Percentiles rank a stretch among this genome's conserved stretches.
Conservation (phyloP, 2,113 vertebrate genomes). For the Oreocharis arfaki region DNA sequence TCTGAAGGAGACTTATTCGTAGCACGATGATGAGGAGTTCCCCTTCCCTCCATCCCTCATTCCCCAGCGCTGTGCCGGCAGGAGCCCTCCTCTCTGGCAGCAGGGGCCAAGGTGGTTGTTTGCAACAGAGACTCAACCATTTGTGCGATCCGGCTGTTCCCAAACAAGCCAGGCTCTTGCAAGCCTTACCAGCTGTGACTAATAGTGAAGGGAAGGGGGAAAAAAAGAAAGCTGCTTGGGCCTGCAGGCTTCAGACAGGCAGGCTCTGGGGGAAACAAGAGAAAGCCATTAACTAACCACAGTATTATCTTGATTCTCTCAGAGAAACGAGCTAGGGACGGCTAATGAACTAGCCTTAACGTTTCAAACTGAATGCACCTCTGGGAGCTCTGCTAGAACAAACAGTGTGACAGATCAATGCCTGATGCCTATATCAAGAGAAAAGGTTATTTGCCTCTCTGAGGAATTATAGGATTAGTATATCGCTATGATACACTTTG, state of each 20-base stretch:
- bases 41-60: neutral
- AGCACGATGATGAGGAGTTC: neutral
- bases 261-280: conserved; percentile 94
- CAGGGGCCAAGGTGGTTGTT: conserved; percentile 12
- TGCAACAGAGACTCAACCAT: conserved; percentile 18
- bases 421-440: conserved; percentile 89
- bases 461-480: conserved; percentile 81
- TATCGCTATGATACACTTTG: conserved; percentile 71
- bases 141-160: conserved; percentile 62
- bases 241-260: conserved; percentile 88
- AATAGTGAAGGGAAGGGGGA: conserved; percentile 71
- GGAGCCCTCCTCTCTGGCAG: neutral
- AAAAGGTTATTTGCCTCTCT: conserved; percentile 92
- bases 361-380: conserved; percentile 83
- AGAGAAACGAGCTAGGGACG: conserved; percentile 86
- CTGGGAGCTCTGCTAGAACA: conserved; percentile 88
- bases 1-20: neutral
- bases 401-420: conserved; percentile 97
- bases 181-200: conserved; percentile 78
- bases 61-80: neutral
- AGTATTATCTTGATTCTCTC: conserved; percentile 96
- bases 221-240: conserved; percentile 77
- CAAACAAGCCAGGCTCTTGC: conserved; percentile 65
- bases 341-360: conserved; percentile 92
- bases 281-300: conserved; percentile 99